These are phyloP conservation scores for Bombus turneri DNA, from an alignment of 1,140 invertebrate genomes.

Conservation along the genomic window DNA sequence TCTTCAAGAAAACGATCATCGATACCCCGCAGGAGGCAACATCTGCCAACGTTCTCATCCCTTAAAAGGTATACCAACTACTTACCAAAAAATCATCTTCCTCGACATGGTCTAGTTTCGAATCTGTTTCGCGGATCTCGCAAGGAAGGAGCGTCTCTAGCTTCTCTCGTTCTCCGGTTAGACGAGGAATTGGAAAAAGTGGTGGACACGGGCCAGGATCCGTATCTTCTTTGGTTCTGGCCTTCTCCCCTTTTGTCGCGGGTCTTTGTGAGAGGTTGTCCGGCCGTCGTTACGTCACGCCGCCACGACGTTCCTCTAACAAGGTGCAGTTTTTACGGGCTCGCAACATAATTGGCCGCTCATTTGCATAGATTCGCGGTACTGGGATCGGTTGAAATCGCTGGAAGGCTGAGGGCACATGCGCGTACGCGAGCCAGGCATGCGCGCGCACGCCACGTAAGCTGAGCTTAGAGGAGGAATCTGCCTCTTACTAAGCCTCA, in stretches of 20 bases:
- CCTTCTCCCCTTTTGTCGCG: constrained; percentile 41
- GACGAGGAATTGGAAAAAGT: constrained; percentile 29
- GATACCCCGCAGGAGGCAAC: neutral
- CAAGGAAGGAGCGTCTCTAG: neutral
- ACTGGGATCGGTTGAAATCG: constrained; percentile 37
- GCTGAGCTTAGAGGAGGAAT: neutral
- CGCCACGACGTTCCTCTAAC: constrained; percentile 58
- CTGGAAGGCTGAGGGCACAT: constrained; percentile 26
- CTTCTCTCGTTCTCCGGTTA: neutral
- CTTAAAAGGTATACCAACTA: neutral
- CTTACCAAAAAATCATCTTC: neutral
- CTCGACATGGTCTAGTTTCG: neutral
- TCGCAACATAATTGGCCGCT: constrained; percentile 57
- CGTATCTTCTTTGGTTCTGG: constrained; percentile 38
- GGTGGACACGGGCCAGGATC: constrained; percentile 34
- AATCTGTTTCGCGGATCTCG: constrained; percentile 26
- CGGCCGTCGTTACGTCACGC: constrained; percentile 57
- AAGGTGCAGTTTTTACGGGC: constrained; percentile 59
- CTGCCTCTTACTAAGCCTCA: constrained; percentile 16
- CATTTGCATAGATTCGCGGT: constrained; percentile 56
- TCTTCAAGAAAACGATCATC: neutral
- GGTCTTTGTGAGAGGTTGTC: constrained; percentile 50
- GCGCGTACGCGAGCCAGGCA: constrained; percentile 35
- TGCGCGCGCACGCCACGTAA: constrained; percentile 17
- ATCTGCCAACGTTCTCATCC: neutral